Conservation (phyloP, 2,888 invertebrate genomes). For the Plagiodera versicolora region DNA sequence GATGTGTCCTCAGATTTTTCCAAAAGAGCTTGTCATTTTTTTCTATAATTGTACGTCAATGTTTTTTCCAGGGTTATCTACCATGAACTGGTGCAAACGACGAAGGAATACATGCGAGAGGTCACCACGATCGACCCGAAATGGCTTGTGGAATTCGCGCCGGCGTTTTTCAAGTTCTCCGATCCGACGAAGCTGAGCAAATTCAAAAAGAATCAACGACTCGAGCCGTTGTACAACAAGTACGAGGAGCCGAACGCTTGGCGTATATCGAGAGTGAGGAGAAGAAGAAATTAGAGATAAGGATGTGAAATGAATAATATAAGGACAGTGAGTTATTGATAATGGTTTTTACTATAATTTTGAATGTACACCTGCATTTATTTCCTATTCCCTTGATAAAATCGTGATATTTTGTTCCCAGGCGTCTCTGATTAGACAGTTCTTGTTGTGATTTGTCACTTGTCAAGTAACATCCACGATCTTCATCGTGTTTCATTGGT, state of each 20-base stretch:
- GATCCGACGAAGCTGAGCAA: conserved; percentile 98
- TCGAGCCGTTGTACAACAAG: conserved; percentile 98
- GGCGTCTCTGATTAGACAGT: too few species aligned
- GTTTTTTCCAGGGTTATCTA: conserved; percentile 99
- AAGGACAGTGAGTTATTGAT: not conserved
- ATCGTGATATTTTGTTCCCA: too few species aligned
- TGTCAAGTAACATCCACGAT: too few species aligned
- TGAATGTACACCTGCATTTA: too few species aligned
- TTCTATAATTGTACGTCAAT: too few species aligned
- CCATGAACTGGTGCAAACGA: conserved; percentile 97
- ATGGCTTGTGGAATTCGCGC: conserved; percentile 99
- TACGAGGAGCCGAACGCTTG: conserved; percentile 99
- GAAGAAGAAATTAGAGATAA: conserved; percentile 77
- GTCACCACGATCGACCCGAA: conserved; percentile 96
- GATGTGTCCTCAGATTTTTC: not conserved
- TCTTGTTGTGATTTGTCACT: too few species aligned
- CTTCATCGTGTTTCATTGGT: too few species aligned
- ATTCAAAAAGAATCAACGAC: conserved; percentile 97
- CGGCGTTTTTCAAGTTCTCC: conserved; percentile 98
- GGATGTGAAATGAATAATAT: not conserved
- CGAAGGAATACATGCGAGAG: conserved; percentile 99
- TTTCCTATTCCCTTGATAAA: too few species aligned
- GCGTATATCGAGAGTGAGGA: conserved; percentile 92
- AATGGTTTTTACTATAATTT: too few species aligned
- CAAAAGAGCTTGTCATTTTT: not conserved